Conservation (phyloP, 2,797 vertebrate genomes). For the Enteromius thamalakanensis region DNA sequence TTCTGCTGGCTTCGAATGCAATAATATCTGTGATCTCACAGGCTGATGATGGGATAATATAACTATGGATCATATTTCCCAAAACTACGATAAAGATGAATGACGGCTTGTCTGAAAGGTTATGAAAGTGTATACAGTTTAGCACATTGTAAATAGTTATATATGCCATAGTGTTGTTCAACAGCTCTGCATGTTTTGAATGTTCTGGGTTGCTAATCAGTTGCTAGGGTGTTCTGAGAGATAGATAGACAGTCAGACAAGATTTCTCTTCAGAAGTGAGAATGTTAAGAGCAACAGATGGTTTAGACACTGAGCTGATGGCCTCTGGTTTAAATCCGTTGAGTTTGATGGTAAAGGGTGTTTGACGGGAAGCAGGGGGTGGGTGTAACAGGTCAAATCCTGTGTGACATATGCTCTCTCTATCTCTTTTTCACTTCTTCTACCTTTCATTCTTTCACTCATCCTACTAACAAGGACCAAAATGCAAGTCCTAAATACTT, state of each 20-base stretch:
- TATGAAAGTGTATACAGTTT: neutral
- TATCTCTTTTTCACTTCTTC: neutral
- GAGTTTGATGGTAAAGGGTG: conserved; percentile 21
- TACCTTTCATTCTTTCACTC: neutral
- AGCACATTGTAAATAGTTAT: neutral
- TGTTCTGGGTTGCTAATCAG: no score
- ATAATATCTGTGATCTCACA: no score
- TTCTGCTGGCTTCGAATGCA: no score
- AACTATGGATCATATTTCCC: no score
- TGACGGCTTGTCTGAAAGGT: neutral
- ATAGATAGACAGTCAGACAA: neutral
- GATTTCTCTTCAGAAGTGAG: neutral
- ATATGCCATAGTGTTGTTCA: neutral
- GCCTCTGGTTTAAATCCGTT: conserved; percentile 20
- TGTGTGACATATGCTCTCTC: conserved; percentile 33
- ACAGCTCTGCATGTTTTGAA: no score
- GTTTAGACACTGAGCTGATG: conserved; percentile 16
- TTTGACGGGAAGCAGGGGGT: neutral
- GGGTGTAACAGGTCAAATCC: conserved; percentile 11
- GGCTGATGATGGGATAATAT: no score
- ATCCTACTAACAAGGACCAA: neutral
- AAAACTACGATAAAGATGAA: neutral
- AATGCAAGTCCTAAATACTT: neutral
- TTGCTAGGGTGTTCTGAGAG: neutral
- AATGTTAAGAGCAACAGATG: conserved; percentile 33